Base-by-base conservation (phyloP, 1,140 invertebrate genomes). In the Agrilus planipennis region DNA sequence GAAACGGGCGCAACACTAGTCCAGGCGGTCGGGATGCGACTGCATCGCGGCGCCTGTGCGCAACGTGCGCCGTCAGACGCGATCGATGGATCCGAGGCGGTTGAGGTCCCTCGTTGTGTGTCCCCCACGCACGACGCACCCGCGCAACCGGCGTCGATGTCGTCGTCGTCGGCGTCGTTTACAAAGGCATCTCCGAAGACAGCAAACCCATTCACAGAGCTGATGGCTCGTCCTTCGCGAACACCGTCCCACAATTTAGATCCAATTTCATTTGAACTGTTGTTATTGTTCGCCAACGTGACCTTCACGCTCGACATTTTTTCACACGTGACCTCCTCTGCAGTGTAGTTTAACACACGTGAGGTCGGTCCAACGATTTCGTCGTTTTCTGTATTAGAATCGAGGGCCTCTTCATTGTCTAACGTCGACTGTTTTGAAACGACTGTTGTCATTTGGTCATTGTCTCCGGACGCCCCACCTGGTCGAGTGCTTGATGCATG, bases 11-110 rank as follows among this genome's bases (percentile, higher is more conserved):
- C 48, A 51, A 41, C 50, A 52, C 44, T 45, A 48, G 44, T 44
- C 47, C 46, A 45, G 54, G 50, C 54, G 50, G 50, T 45, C 48
- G 49, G 46, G 44, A 50, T 50, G 49, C 50, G 55, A 60, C 58
- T 60, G 53, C 51, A 54, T 42, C 49, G 47, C 49, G 54, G 45
- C 53, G 54, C 49, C 48, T 54, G 53, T 55, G 56, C 57, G 53
- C 42, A 41, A 28, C 44, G 41, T 34, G 38, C 47, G 44, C 46
- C 48, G 50, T 37, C 46, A 46, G 18, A 36, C 27, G 39, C 50
- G 52, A 58, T 58, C 57, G 55, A 60, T 57, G 51, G 31, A 11
- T 35, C 29, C 35, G 29, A 15, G 15, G 23, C 31, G 19, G 27
- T 21, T 30, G 29, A n/a, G 15, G 36, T 27, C 21, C 12, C n/a